Conservation (phyloP, 35 echinoderm and acorn worm species). For the Anneissia japonica region DNA sequence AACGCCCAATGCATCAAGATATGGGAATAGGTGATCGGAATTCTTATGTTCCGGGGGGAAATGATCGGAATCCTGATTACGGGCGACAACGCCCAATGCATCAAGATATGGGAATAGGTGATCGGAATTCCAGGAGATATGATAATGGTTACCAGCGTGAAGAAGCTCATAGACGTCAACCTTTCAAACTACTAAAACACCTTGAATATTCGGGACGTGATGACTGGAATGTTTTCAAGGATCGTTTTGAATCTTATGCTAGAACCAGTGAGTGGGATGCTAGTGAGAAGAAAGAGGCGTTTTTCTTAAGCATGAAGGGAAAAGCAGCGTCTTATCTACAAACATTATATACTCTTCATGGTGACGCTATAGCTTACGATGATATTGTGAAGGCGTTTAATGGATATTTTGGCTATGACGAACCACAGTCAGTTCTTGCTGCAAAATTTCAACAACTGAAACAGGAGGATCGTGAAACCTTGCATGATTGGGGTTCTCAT, state of each 20-base stretch:
- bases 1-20: no score
- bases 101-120: no score
- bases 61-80: no score
- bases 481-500: not conserved
- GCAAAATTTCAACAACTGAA: not conserved
- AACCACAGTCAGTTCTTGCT: not conserved
- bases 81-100: no score
- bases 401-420: not conserved
- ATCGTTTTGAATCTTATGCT: not conserved
- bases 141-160: not conserved
- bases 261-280: not conserved
- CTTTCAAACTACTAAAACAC: not conserved
- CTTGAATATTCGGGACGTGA: not conserved
- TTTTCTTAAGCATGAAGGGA: not conserved
- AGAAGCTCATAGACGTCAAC: not conserved
- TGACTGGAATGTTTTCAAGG: not conserved
- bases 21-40: no score
- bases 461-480: not conserved
- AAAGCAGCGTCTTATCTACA: not conserved
- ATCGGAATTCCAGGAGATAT: no score
- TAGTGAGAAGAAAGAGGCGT: not conserved
- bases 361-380: not conserved
- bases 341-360: not conserved
- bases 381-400: not conserved
- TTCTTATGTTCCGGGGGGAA: no score